phyloP scores from a whole-genome alignment of 2,797 vertebrate species.

The Phataginus tetradactyla region DNA sequence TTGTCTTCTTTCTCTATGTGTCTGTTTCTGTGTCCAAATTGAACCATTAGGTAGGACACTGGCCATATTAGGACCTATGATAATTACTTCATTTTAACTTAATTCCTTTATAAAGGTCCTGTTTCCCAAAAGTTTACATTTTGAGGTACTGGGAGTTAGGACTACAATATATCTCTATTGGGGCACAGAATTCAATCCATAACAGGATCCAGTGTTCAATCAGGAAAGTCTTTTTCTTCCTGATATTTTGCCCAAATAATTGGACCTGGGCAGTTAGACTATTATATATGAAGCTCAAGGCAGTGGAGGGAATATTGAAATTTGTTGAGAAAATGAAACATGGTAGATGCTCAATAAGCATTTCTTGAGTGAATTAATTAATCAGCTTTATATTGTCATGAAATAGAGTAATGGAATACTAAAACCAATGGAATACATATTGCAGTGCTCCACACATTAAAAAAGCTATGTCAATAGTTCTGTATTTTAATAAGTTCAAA shows the following conservation, averaged over 20 bases:
- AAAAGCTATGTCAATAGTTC: background rate
- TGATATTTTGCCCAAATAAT: background rate
- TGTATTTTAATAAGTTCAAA: background rate
- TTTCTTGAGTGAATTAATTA: background rate
- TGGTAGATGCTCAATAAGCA: background rate
- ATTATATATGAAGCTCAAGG: background rate
- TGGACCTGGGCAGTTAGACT: background rate
- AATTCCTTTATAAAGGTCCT: background rate
- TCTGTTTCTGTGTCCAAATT: background rate
- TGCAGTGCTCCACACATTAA: background rate
- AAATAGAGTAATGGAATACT: background rate
- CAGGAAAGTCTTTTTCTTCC: background rate
- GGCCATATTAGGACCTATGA: background rate
- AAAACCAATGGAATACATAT: background rate
- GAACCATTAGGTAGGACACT: background rate
- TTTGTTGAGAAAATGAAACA: background rate
- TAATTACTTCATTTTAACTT: background rate
- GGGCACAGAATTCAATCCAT: background rate
- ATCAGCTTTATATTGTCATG: background rate
- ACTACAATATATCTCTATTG: background rate
- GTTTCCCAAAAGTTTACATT: background rate
- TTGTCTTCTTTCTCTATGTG: background rate
- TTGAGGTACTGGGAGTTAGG: background rate
- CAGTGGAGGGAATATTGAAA: background rate
- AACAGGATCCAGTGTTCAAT: background rate